Conservation (phyloP, 2,888 invertebrate species). For the Trissolcus brochymenae region DNA sequence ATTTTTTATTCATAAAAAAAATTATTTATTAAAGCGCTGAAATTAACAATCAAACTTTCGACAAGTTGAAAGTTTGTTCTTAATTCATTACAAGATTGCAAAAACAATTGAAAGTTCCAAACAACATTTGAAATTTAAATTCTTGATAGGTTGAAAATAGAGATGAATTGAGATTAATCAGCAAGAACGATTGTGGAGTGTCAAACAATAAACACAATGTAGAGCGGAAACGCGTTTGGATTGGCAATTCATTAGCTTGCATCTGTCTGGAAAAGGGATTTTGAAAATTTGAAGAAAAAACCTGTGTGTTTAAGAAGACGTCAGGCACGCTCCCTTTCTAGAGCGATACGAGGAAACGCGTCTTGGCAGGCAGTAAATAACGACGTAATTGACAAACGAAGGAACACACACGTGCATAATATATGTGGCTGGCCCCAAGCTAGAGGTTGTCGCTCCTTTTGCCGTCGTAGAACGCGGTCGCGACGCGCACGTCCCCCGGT, state of each 20-base stretch:
- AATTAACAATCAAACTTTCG: too few species aligned
- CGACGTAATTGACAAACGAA: constrained; percentile 55
- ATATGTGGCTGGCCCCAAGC: constrained; percentile 40
- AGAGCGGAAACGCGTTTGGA: not conserved
- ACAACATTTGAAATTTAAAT: too few species aligned
- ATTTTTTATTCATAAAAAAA: too few species aligned
- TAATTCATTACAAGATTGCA: too few species aligned
- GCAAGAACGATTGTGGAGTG: too few species aligned
- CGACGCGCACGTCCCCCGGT: constrained; percentile 42
- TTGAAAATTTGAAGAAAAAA: constrained; percentile 35
- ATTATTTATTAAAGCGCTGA: too few species aligned
- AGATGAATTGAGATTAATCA: too few species aligned
- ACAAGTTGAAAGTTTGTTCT: too few species aligned
- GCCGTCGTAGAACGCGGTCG: constrained; percentile 16
- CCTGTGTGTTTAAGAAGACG: not conserved
- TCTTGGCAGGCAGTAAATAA: constrained; percentile 53
- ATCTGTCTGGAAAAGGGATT: constrained; percentile 14
- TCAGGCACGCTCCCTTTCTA: too few species aligned
- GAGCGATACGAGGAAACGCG: constrained; percentile 24
- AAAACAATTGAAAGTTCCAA: too few species aligned
- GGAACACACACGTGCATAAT: constrained; percentile 52
- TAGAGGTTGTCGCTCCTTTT: constrained; percentile 24
- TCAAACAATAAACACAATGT: too few species aligned
- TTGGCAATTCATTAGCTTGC: constrained; percentile 15
- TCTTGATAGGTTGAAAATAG: too few species aligned